phyloP scores from a whole-genome alignment of 2,113 vertebrate genomes.

The Pyxicephalus adspersus region DNA sequence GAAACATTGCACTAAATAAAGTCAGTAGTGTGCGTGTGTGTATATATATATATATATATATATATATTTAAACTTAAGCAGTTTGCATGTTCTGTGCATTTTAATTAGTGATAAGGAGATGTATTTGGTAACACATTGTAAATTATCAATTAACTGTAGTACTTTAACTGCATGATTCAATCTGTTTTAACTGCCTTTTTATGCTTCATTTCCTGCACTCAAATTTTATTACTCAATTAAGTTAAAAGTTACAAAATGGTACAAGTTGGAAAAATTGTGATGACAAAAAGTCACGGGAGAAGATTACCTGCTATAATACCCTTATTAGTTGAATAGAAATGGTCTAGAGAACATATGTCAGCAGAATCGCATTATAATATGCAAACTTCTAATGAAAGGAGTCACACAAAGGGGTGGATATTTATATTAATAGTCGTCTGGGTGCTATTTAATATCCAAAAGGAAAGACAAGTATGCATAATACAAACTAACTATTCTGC shows the following conservation, averaged over 20 bases:
- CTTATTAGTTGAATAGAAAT: background rate
- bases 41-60: too few species aligned
- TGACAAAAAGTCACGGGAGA: conserved; percentile 5
- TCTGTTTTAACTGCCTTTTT: conserved; percentile 51
- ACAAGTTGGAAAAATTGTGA: conserved; percentile 26
- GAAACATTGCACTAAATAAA: too few species aligned
- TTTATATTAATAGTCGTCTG: background rate
- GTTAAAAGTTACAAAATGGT: conserved; percentile 26
- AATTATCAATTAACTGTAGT: conserved; percentile 59
- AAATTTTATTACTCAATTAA: conserved; percentile 54
- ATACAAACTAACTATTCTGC: too few species aligned
- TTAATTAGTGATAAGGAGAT: conserved; percentile 43
- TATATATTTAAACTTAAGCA: background rate
- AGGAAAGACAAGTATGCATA: too few species aligned
- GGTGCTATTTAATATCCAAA: too few species aligned
- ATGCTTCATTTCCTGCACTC: conserved; percentile 57
- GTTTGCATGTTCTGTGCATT: conserved; percentile 42
- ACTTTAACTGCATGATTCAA: conserved; percentile 25
- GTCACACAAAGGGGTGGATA: background rate
- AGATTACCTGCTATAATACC: conserved; percentile 8
- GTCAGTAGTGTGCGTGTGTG: too few species aligned
- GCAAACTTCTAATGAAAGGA: background rate
- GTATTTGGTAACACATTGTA: conserved; percentile 54
- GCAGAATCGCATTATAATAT: background rate
- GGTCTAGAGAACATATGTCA: background rate